Conservation (phyloP, 2,888 invertebrate genomes). For the Agonopterix arenella region DNA sequence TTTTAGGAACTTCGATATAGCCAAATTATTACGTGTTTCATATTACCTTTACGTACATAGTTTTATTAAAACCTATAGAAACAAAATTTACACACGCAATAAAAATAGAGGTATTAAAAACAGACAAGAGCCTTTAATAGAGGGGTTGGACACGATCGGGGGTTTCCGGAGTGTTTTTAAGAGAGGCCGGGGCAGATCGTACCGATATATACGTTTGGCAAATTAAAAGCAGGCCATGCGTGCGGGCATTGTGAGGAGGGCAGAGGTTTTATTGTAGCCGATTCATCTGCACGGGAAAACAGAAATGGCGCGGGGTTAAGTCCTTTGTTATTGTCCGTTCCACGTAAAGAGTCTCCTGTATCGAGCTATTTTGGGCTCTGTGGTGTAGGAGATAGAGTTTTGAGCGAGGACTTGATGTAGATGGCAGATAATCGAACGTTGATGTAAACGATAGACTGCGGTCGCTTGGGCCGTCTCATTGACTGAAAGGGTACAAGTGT, state of each 20-base stretch:
- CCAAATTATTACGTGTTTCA: too few relatives aligned
- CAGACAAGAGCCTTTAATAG: constrained; percentile 29
- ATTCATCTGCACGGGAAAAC: constrained; percentile 68
- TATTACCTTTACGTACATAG: neutral
- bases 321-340: constrained; percentile 55
- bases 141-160: constrained; percentile 28
- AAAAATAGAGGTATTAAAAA: constrained; percentile 40
- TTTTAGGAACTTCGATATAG: too few relatives aligned
- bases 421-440: too few relatives aligned
- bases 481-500: too few relatives aligned
- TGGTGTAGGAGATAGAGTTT: too few relatives aligned
- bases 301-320: constrained; percentile 66
- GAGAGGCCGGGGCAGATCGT: constrained; percentile 48
- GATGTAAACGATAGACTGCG: too few relatives aligned
- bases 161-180: constrained; percentile 68
- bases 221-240: constrained; percentile 74
- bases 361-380: neutral
- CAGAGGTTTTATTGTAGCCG: constrained; percentile 67
- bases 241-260: constrained; percentile 57
- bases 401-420: too few relatives aligned
- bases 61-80: neutral
- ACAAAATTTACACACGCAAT: constrained; percentile 30
- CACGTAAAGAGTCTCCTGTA: neutral
- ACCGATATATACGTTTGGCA: constrained; percentile 51
- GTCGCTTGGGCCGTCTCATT: too few relatives aligned